Base-by-base conservation (phyloP, 2,888 invertebrate genomes). In the Nasonovia ribisnigri region DNA sequence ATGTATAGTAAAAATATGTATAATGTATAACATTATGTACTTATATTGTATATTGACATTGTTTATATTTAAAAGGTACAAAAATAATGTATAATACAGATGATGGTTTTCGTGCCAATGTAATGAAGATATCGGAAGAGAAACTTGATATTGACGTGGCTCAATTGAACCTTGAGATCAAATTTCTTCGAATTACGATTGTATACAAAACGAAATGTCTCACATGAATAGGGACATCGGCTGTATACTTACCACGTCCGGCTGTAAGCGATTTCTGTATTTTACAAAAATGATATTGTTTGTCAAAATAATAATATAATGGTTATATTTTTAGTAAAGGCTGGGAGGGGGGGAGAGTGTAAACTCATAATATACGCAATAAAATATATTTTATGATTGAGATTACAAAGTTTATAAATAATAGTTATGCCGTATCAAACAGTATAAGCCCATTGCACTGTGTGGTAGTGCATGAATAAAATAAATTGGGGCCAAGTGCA, bases 141-240 rank as follows among this genome's bases (percentile, higher is more conserved):
- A 90, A 90, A 90, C 51, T 90, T 26, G 77, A 90, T 90, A 90
- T 77, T 51, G 8, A 89, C 11, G n/a, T 67, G 43, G 1, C n/a
- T 46, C 84, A 46, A 90, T 46, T n/a, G 90, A 84, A 29, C 42
- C 51, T 84, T 36, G 36, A 90, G 90, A 84, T 90, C 42, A 36
- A 77, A n/a, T 90, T 90, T 90, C 90, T 84, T 16, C 42, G 26
- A 51, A 5, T 26, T 90, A 77, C 36, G 48, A 77, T 90, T 77
- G 48, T 42, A 48, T 43, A n/a, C 42, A 29, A 60, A n/a, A 90
- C 24, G 16, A 42, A 29, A 60, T 8, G n/a, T 46, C 24, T 36
- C 24, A 10, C 84, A 24, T 84, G 84, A 84, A 67, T 36, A n/a
- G 16, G n/a, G n/a, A 67, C 36, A 67, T 67, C 36, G 67, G 67